These are phyloP conservation scores for Archivesica marissinica DNA, from an alignment of 1,140 invertebrate genomes.

Conservation along the genomic window DNA sequence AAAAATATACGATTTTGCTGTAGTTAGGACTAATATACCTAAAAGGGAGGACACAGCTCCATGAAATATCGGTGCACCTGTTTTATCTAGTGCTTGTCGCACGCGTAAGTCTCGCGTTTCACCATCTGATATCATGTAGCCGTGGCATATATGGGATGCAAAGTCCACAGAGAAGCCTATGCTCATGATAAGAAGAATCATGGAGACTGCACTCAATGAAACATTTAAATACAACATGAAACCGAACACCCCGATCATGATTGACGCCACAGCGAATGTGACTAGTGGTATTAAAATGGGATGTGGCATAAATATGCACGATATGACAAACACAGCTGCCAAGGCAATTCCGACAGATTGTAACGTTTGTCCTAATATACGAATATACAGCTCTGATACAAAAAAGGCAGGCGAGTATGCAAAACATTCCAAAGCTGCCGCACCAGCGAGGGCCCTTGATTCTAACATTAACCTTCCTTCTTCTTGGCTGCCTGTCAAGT, in stretches of 20 bases:
- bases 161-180: constrained; percentile 99
- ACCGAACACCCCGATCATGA: constrained; percentile 96
- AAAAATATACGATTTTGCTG: constrained; percentile 98
- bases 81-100: constrained; percentile 92
- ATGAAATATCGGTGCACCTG: constrained; percentile 97
- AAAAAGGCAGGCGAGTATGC: constrained; percentile 76
- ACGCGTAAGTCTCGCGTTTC: constrained; percentile 87
- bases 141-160: constrained; percentile 98
- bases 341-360: constrained; percentile 97
- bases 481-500: constrained; percentile 65
- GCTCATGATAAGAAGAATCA: constrained; percentile 99
- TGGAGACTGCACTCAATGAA: constrained; percentile 98
- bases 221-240: constrained; percentile 98
- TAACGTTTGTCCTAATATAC: constrained; percentile 95
- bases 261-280: constrained; percentile 97
- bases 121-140: constrained; percentile 93
- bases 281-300: constrained; percentile 97
- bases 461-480: constrained; percentile 75
- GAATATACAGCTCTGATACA: constrained; percentile 90
- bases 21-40: constrained; percentile 93
- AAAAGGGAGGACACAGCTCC: constrained; percentile 97
- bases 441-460: constrained; percentile 71
- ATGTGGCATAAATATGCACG: constrained; percentile 98
- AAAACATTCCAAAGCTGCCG: constrained; percentile 67
- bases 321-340: constrained; percentile 97